Base-by-base conservation (phyloP, 1,140 invertebrate genomes). In the Cecropterus lyciades region DNA sequence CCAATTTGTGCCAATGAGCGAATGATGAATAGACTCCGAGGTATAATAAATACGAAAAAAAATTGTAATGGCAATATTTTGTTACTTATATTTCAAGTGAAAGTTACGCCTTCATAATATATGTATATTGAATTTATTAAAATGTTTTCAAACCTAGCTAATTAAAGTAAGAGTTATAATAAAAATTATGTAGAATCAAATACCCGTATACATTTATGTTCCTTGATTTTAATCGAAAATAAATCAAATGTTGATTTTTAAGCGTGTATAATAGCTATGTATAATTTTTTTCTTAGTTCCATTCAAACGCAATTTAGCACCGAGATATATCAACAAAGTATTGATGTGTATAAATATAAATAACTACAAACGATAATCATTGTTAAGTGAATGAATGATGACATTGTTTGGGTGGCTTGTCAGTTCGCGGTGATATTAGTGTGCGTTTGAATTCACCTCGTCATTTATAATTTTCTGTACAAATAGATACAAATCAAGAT, bases 1-100 rank as follows among this genome's bases (percentile, higher is more conserved):
- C 76, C 80, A 81, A 81, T 77, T 79, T 78, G 82, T 85, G 80
- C 80, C 80, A 82, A 71, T 78, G 59, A 45, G 20, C 43, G 11
- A 33, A 51, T 9, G 46, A 43, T 57, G n/a, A 45, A 57, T 45
- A 57, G 37, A 15, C 55, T 57, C 40, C 40, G 37, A 33, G 1
- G 7, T 9, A 33, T 33, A 24, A 33, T 51, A 51, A 17, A 24
- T 48, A 51, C 24, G 24, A 24, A 51, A 3, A 13, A 30, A 48
- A 7, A 10, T 30, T 33, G n/a, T 24, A 11, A 52, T 52, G 49
- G 49, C 49, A 20, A 33, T 52, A 52, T 52, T 52, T 51, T 51
- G 17, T 51, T 49, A 49, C 9, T 49, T 24, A 13, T 51, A 20
- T 51, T 20, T 27, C 20, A 6, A 1, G 30, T 33, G 30, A 33